Evolutionary conservation across 2,797 vertebrate species (phyloP).

Genomic region (Chaetodon trifasciatus): DNA sequence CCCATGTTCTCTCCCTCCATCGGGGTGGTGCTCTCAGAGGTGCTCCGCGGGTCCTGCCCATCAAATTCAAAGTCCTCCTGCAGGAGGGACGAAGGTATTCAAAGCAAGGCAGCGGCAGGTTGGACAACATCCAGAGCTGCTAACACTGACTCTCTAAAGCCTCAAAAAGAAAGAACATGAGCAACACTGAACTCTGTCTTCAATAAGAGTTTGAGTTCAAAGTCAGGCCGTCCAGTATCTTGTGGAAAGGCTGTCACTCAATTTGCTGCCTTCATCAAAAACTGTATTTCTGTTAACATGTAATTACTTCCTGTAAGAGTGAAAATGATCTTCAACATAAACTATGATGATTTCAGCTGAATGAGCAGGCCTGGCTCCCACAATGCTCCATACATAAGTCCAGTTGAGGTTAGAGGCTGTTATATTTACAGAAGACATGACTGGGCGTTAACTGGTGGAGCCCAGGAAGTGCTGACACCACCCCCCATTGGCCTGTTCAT

Average conservation of each 20-base stretch:
- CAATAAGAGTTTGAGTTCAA: no score
- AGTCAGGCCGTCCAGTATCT: no score
- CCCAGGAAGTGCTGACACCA: background rate
- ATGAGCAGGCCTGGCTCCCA: background rate
- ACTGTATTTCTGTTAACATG: no score
- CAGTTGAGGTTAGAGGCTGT: background rate
- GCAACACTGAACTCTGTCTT: background rate
- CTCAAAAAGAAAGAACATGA: no score
- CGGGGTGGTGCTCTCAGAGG: conserved; percentile 84
- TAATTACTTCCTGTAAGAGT: background rate
- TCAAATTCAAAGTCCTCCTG: conserved; percentile 91
- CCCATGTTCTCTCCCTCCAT: conserved; percentile 96
- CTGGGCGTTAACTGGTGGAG: background rate
- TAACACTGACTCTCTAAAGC: no score
- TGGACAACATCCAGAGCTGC: background rate
- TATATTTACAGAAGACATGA: background rate
- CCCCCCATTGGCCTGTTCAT: background rate
- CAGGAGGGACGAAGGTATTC: accelerated
- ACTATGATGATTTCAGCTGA: background rate
- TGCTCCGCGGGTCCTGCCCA: conserved; percentile 80
- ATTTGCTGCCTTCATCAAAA: background rate
- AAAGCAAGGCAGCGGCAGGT: background rate
- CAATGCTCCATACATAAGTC: background rate
- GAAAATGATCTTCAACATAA: background rate
- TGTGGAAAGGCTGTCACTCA: background rate